Evolutionary conservation across 1,140 invertebrate genomes (phyloP), one percentile per base, ranked within the genome.

Genomic region (Drosophila auraria): DNA sequence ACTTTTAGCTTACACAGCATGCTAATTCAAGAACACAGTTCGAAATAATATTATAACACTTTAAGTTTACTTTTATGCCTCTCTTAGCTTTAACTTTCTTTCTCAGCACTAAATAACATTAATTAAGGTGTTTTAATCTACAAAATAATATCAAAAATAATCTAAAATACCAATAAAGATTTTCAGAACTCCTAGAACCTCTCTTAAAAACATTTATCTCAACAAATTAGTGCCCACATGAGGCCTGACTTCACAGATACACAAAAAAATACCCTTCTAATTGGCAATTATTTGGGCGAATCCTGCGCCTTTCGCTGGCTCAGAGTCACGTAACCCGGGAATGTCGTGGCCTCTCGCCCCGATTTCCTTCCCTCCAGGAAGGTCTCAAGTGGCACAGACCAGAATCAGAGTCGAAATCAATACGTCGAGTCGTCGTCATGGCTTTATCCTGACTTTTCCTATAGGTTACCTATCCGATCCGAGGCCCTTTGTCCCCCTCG

Each of bases 401-500:
- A 23, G 20, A 49, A 27, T 58, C 58, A 61, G 45, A 50, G 64
- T 58, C 80, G 78, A 84, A 87, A 87, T 87, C 84, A 84, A 87
- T 87, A 87, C 73, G 84, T 84, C 70, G 86, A 76, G 81, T 79
- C 72, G 79, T 78, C 74, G 82, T 42, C 81, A 83, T 68, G 74
- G 64, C 65, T 79, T 36, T 73, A 45, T 78, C 53, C 66, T 45
- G 45, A 36, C 49, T 53, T 51, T 45, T 57, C 64, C 40, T 71
- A 69, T 66, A 69, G 65, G 68, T 69, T 71, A 69, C 68, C 50
- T 69, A 38, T 5, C 14, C 20, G 12, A 64, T 20, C 49, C 45
- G 4, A n/a, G 15, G 25, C 30, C 1, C 42, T 30, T 30, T 30
- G 27, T 30, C 27, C 27, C 27, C 27, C 27, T 30, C 27, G 27